Evolutionary conservation across 2,888 invertebrate genomes (phyloP).

Genomic region (Dryomyza anilis): DNA sequence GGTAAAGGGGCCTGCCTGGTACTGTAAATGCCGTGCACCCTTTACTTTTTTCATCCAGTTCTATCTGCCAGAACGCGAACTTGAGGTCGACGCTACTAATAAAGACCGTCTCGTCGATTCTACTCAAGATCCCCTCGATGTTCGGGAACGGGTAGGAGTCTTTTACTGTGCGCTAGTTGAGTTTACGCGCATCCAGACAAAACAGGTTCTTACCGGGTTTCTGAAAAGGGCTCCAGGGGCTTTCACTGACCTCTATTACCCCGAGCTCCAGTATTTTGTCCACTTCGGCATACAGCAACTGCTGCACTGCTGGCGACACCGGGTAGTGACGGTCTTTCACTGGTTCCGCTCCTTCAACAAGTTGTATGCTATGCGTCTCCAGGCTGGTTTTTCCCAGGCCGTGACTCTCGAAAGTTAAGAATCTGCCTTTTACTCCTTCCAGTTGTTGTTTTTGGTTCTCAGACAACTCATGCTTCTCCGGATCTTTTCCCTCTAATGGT

Average conservation of each 20-base stretch:
- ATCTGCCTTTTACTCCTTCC: background rate
- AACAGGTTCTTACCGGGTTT: background rate
- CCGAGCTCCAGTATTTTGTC: too few relatives aligned
- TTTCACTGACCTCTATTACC: too few relatives aligned
- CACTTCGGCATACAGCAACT: too few relatives aligned
- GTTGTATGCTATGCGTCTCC: constrained; percentile 13
- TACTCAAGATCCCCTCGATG: too few relatives aligned
- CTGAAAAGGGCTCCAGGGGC: background rate
- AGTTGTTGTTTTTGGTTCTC: too few relatives aligned
- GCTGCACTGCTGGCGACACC: too few relatives aligned
- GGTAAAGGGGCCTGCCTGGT: background rate
- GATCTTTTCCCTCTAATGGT: too few relatives aligned
- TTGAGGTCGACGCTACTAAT: background rate
- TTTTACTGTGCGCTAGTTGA: background rate
- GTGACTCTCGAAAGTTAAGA: background rate
- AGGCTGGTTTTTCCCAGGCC: background rate
- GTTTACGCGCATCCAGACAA: background rate
- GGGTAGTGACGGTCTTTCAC: constrained; percentile 14
- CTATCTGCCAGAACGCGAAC: background rate
- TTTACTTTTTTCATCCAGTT: too few relatives aligned
- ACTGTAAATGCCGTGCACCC: background rate
- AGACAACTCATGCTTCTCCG: too few relatives aligned
- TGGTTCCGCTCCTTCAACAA: constrained; percentile 6
- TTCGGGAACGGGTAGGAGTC: background rate
- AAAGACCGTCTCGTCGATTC: too few relatives aligned